phyloP scores from a whole-genome alignment of 2,888 invertebrate species.

The Teleiodes luculella region DNA sequence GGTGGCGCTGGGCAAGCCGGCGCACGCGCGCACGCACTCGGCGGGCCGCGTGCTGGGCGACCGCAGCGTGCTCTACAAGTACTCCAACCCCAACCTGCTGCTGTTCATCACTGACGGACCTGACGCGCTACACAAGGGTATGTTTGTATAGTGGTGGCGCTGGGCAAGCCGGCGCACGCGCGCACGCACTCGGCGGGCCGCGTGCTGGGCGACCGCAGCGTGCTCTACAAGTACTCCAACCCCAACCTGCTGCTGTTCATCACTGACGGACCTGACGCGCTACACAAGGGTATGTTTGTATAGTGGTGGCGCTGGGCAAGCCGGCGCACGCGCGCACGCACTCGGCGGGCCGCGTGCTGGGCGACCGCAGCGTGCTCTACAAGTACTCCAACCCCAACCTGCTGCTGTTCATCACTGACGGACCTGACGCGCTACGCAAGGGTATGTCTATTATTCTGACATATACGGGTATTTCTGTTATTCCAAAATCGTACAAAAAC shows the following conservation, averaged over 20 bases:
- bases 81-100: conserved; percentile 97
- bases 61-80: conserved; percentile 98
- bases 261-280: conserved; percentile 85
- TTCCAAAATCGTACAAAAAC: too few relatives aligned
- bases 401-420: conserved; percentile 89
- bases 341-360: conserved; percentile 95
- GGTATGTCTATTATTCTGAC: too few relatives aligned
- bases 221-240: conserved; percentile 98
- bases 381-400: conserved; percentile 99
- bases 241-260: conserved; percentile 95
- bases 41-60: conserved; percentile 97
- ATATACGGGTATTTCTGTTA: too few relatives aligned
- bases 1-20: conserved; percentile 79
- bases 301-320: conserved; percentile 72
- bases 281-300: conserved; percentile 55
- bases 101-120: conserved; percentile 89
- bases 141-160: conserved; percentile 39
- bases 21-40: conserved; percentile 90
- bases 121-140: conserved; percentile 79
- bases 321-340: conserved; percentile 88
- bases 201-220: conserved; percentile 95
- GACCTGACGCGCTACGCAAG: conserved; percentile 82
- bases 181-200: conserved; percentile 96
- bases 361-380: conserved; percentile 97
- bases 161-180: conserved; percentile 83